Base-by-base conservation (phyloP, 2,113 vertebrate genomes). In the Blennius ocellaris region DNA sequence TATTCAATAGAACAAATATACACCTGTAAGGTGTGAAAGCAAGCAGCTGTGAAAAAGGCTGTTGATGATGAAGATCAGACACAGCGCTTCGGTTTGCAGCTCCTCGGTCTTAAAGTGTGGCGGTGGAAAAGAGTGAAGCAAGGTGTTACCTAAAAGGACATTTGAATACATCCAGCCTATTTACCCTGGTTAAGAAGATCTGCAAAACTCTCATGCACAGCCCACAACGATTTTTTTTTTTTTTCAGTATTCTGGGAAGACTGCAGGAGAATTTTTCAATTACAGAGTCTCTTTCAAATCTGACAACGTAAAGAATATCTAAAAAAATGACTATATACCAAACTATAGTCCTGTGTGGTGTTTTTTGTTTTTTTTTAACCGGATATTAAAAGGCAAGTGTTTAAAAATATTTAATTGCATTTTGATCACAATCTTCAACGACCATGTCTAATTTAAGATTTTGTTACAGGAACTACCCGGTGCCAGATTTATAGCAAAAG, bases 1-100 rank as follows among this genome's bases (percentile, higher is more conserved):
- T 44, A 17, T 16, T 6, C 41, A 38, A 5, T 8, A 40, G 21
- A 11, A 66, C 50, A 30, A 30, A 30, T 30, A 30, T 4, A 30
- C 59, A 60, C 21, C 53, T 69, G 11, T 40, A 11, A 56, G 8
- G 45, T 43, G 15, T 44, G 43, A 66, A 59, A 7, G 15, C 10
- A 15, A 38, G 50, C 21, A 38, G 50, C 21, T 73, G 57, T 54
- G 56, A 63, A 76, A 40, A 45, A 10, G 14, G 38, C 6, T 21
- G 48, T 39, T 30, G 16, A 6, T 63, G 57, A 58, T 15, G 36
- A 71, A 15, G 17, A 74, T 9, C 53, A 74, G 7, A 55, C 40
- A n/a, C 3, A 39, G 49, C 7, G 1, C 17, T 36, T 17, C n/a
- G 41, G 6, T 5, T 11, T 17, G n/a, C 17, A 59, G 78, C 59